Conservation (phyloP, 2,888 invertebrate genomes). For the Itoplectis maculator region DNA sequence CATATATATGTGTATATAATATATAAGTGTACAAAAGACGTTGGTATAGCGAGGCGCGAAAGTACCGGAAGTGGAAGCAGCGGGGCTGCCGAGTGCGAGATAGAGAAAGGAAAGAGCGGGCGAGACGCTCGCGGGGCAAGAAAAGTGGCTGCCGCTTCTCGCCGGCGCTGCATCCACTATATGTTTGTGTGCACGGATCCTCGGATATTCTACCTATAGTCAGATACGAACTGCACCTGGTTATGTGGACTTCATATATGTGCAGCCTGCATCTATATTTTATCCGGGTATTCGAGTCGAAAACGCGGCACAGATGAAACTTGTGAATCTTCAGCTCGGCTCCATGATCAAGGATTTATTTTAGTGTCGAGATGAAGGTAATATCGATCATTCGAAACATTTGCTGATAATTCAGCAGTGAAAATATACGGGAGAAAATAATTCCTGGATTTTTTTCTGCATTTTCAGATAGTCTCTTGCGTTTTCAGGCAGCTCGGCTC, state of each 20-base stretch:
- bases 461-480: too few species aligned
- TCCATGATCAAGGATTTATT: too few species aligned
- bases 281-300: conserved; percentile 69
- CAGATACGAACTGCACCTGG: conserved; percentile 20
- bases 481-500: too few species aligned
- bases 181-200: conserved; percentile 45
- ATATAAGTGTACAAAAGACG: conserved; percentile 48
- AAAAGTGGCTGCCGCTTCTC: conserved; percentile 62
- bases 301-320: conserved; percentile 75
- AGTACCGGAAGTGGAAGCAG: conserved; percentile 29
- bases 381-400: conserved; percentile 16
- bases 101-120: conserved; percentile 35
- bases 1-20: conserved; percentile 50
- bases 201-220: conserved; percentile 35
- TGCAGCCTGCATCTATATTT: conserved; percentile 38
- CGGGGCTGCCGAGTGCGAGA: conserved; percentile 30
- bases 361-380: conserved; percentile 7
- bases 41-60: conserved; percentile 30
- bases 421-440: neutral
- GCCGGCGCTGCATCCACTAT: conserved; percentile 48
- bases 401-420: too few species aligned
- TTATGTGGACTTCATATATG: conserved; percentile 20
- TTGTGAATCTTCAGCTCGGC: conserved; percentile 68
- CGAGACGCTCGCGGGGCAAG: conserved; percentile 53
- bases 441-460: neutral